These are phyloP conservation scores for Rhopalosiphum nymphaeae DNA, from an alignment of 2,888 invertebrate species.

Conservation along the genomic window DNA sequence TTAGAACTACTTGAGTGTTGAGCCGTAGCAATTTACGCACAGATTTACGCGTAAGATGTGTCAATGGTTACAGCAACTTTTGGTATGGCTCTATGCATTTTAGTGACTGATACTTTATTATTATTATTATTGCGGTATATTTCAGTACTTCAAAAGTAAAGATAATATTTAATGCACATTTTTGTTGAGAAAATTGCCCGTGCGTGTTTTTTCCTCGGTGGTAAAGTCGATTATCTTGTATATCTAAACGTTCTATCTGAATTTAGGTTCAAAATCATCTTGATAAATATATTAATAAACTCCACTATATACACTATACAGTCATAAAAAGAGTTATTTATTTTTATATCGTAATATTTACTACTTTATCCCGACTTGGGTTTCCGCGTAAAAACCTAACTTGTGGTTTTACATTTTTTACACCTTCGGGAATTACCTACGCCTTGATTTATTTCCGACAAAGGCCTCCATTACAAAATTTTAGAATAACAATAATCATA, in stretches of 20 bases:
- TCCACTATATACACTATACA: not conserved
- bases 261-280: constrained; percentile 22
- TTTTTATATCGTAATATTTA: constrained; percentile 15
- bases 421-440: constrained; percentile 45
- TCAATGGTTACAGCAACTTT: not conserved
- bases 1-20: not conserved
- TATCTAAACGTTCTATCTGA: constrained; percentile 14
- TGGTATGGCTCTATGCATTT: not conserved
- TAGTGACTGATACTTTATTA: not conserved
- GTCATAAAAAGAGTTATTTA: constrained; percentile 50
- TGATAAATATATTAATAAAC: constrained; percentile 33
- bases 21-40: not conserved
- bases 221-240: constrained; percentile 1
- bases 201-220: not conserved
- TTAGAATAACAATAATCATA: constrained; percentile 12
- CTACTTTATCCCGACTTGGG: not conserved
- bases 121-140: not conserved
- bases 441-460: constrained; percentile 47
- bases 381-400: constrained; percentile 17
- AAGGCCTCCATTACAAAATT: not conserved
- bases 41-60: not conserved
- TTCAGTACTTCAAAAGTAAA: not conserved
- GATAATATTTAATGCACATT: not conserved
- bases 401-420: constrained; percentile 32
- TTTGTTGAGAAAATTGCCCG: not conserved